Base-by-base conservation (phyloP, 2,888 invertebrate species). In the Chymomyza fuscimana region DNA sequence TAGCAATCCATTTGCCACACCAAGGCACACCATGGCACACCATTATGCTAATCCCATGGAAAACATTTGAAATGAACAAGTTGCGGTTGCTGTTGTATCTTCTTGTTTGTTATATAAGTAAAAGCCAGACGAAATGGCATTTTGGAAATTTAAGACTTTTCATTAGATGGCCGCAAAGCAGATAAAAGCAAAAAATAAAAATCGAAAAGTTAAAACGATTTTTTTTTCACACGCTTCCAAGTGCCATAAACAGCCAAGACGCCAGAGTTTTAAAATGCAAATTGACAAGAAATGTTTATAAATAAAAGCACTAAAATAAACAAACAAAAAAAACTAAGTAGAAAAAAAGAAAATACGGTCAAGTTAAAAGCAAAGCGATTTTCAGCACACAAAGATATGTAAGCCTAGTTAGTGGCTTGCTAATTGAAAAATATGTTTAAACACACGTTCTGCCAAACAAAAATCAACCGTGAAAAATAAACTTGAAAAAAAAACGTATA, bases 381-480 rank as follows among this genome's bases (percentile, higher is more conserved):
- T 46, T 46, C 40, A 40, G 7, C n/a, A 52, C 16, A 1, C 1
- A 22, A 19, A 16, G 12, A 5, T 16, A 19, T 9, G 15, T 16
- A 22, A 54, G 51, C 51, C 15, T n/a, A 19, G 16, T 54, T 16
- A 19, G 54, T 22, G 7, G 54, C 22, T 54, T 54, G 54, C 54
- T 54, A 54, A 54, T 54, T 54, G 19, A 54, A 54, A 54, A n/a
- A 54, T 19, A 22, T 54, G 3, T 54, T 54, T 6, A 7, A 22
- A 7, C 54, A 54, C 54, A 54, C 54, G 22, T 54, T 54, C 22
- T 46, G 40, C 40, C 54, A 54, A 54, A 54, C 15, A 54, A 54
- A 54, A 19, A 19, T 19, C n/a, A 52, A 52, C n/a, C 7, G 10
- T 19, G 52, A 52, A n/a, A 52, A 9, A 54, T 15, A 36, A 36